Conservation (phyloP, 2,797 vertebrate species). For the Enteromius radiatus region DNA sequence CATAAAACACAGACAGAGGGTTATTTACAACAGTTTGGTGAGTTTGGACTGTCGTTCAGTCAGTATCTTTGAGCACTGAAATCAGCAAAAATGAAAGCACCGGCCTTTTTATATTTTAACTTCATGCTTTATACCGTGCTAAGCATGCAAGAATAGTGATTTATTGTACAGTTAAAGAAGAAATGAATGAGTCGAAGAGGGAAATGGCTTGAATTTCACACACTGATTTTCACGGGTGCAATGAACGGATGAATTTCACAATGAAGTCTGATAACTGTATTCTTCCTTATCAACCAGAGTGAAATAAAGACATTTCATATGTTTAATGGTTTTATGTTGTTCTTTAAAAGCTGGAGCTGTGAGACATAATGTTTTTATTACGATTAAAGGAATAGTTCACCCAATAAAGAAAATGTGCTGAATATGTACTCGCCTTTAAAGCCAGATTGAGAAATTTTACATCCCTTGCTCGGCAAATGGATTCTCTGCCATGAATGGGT, state of each 20-base stretch:
- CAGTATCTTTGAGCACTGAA: conserved; percentile 9
- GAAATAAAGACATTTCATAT: conserved; percentile 76
- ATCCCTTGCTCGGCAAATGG: not conserved
- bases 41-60: not conserved
- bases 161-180: conserved; percentile 62
- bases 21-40: conserved; percentile 9
- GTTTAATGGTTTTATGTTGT: conserved; percentile 50
- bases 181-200: conserved; percentile 32
- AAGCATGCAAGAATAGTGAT: conserved; percentile 69
- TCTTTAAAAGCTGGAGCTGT: not conserved
- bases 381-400: not conserved
- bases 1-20: conserved; percentile 16
- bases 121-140: conserved; percentile 63
- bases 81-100: not conserved
- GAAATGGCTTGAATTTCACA: conserved; percentile 54
- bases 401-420: not conserved
- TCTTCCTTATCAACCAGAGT: conserved; percentile 65
- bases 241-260: conserved; percentile 55
- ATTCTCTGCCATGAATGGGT: not conserved
- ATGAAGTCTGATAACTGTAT: conserved; percentile 67
- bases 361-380: not conserved
- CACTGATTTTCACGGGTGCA: conserved; percentile 61
- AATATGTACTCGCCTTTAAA: not conserved
- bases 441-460: not conserved
- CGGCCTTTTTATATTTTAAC: conserved; percentile 37